Conservation (phyloP, 2,888 invertebrate species). For the Leptarthrus brevirostris region DNA sequence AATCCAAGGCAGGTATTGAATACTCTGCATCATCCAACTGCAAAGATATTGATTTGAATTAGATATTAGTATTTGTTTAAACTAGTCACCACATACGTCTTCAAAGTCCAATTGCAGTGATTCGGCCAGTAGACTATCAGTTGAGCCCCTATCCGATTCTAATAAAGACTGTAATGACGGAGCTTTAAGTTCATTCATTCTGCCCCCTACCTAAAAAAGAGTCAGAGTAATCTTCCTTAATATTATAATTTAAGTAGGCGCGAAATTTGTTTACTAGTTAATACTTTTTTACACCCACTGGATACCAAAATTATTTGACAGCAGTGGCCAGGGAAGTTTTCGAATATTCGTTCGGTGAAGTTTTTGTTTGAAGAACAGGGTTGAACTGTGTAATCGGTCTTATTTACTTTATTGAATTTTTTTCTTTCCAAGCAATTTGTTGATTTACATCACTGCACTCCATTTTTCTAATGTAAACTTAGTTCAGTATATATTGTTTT, state of each 20-base stretch:
- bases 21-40: slow-evolving; percentile 85
- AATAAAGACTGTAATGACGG: slow-evolving; percentile 71
- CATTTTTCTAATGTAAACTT: no score
- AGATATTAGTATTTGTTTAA: not conserved
- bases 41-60: slow-evolving; percentile 14
- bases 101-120: slow-evolving; percentile 75
- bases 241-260: no score
- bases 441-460: no score
- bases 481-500: no score
- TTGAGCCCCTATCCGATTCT: slow-evolving; percentile 73
- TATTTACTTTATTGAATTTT: no score
- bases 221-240: no score
- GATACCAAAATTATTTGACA: slow-evolving; percentile 27
- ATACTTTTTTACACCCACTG: slow-evolving; percentile 33
- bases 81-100: slow-evolving; percentile 70
- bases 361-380: no score
- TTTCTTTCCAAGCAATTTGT: no score
- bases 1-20: slow-evolving; percentile 80
- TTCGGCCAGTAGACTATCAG: slow-evolving; percentile 73
- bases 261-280: slow-evolving; percentile 27
- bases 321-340: no score
- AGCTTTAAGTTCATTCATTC: slow-evolving; percentile 65
- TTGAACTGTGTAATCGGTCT: no score
- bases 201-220: not conserved
- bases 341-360: no score